These are phyloP conservation scores for Catharus bicknelli DNA, from an alignment of 2,113 vertebrate genomes.

Conservation along the genomic window DNA sequence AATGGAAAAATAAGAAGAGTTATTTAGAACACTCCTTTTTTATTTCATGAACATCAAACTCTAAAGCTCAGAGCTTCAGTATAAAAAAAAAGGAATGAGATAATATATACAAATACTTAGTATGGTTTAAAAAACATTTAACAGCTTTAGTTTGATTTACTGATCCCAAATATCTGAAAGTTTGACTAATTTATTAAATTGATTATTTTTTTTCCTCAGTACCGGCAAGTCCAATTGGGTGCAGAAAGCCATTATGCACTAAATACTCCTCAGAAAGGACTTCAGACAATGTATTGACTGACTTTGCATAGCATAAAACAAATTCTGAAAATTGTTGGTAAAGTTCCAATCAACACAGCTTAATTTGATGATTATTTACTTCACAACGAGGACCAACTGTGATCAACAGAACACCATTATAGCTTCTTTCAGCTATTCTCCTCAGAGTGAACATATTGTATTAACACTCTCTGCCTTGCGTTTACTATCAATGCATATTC, in stretches of 20 bases:
- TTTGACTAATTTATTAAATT: background rate
- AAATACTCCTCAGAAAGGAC: background rate
- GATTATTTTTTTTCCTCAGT: background rate
- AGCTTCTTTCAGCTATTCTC: background rate
- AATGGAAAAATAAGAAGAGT: background rate
- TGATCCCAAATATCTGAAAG: background rate
- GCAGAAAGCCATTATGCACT: background rate
- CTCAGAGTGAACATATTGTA: background rate
- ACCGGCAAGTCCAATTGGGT: background rate
- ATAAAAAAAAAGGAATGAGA: background rate
- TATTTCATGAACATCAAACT: background rate
- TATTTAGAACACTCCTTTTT: background rate
- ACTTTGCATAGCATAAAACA: background rate
- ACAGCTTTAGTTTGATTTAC: background rate
- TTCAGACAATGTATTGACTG: background rate
- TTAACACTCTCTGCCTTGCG: background rate
- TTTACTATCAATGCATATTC: background rate
- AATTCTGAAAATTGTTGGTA: background rate
- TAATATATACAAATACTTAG: background rate
- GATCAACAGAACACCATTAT: fast-evolving
- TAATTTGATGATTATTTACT: background rate
- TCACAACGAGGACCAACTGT: background rate
- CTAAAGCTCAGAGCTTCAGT: background rate
- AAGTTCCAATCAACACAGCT: background rate
- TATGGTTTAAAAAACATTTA: background rate